A percentile compares a stretch with the other conserved stretches of the same genome.
Evolutionary conservation across 2,888 invertebrate genomes (phyloP).

Genomic region (Laspeyria flexula): DNA sequence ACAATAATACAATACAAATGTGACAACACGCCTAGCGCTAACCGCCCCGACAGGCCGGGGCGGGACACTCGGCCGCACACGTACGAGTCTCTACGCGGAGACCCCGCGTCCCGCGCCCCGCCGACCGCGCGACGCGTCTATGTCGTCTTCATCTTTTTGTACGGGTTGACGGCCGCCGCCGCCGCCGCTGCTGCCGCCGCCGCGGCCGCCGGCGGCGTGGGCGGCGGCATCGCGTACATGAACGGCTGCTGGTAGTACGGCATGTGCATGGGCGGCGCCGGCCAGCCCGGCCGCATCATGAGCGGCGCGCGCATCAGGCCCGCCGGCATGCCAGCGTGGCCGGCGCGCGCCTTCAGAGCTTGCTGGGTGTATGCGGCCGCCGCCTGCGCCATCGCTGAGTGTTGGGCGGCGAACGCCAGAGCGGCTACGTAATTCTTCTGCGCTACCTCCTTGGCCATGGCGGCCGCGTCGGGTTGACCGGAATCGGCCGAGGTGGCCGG

Average conservation of each 20-base stretch:
- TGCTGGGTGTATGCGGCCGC: constrained; percentile 79
- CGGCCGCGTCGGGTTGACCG: constrained; percentile 57
- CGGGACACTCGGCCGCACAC: constrained; percentile 74
- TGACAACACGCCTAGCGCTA: constrained; percentile 85
- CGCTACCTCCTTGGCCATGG: constrained; percentile 92
- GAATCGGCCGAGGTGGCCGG: constrained; percentile 60
- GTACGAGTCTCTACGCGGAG: constrained; percentile 83
- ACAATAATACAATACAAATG: constrained; percentile 84
- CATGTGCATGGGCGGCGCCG: constrained; percentile 79
- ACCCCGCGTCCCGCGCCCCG: constrained; percentile 82
- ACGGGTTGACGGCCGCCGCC: constrained; percentile 89
- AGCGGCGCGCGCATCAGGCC: constrained; percentile 75
- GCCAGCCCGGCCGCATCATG: constrained; percentile 79
- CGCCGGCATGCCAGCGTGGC: constrained; percentile 86
- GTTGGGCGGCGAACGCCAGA: constrained; percentile 80
- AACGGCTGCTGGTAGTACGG: constrained; percentile 82
- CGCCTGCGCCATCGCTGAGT: constrained; percentile 79
- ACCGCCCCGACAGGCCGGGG: constrained; percentile 81
- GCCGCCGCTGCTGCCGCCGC: constrained; percentile 74
- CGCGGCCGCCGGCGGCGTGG: constrained; percentile 73
- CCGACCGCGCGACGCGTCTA: constrained; percentile 77
- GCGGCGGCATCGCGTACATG: constrained; percentile 84
- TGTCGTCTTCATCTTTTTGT: constrained; percentile 96
- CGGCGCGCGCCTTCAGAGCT: constrained; percentile 91
- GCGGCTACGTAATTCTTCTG: constrained; percentile 93